Conservation (phyloP, 2,888 invertebrate genomes). For the Meta bourneti region DNA sequence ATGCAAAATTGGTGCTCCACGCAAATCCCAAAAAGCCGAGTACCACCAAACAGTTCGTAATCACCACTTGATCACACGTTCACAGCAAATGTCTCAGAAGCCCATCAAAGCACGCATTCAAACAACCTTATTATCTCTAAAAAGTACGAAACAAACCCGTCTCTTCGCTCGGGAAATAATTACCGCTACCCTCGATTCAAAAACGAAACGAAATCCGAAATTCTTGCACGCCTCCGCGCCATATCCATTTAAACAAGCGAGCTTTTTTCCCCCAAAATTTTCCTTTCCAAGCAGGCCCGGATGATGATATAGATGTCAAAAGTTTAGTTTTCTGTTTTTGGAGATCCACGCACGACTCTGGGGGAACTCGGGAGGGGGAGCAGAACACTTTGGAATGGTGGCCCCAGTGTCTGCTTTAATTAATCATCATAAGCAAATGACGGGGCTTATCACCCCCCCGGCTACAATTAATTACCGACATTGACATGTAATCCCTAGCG, state of each 20-base stretch:
- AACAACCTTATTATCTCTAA: background rate
- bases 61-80: background rate
- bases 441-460: slow-evolving; percentile 68
- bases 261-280: slow-evolving; percentile 35
- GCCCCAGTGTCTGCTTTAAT: slow-evolving; percentile 65
- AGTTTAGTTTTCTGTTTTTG: slow-evolving; percentile 74
- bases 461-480: slow-evolving; percentile 76
- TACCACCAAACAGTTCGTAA: background rate
- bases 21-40: background rate
- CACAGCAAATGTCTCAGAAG: slow-evolving; percentile 4
- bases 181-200: slow-evolving; percentile 17
- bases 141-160: background rate
- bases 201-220: slow-evolving; percentile 35
- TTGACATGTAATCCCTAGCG: slow-evolving; percentile 75
- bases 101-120: background rate
- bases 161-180: slow-evolving; percentile 31
- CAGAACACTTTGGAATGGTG: slow-evolving; percentile 35
- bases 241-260: slow-evolving; percentile 29
- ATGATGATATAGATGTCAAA: slow-evolving; percentile 74
- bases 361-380: background rate
- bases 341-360: slow-evolving; percentile 1
- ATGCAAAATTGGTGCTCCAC: background rate
- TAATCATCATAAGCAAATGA: slow-evolving; percentile 77
- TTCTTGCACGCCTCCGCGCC: background rate
- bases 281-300: slow-evolving; percentile 5